A percentile compares a stretch with the other conserved stretches of the same genome.
Evolutionary conservation across 2,113 vertebrate genomes (phyloP).

Genomic region (human (Homo sapiens)): GRCh38 chr18:40661001-40661500

Average conservation of each 20-base stretch:
- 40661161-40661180: neutral
- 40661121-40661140: neutral
- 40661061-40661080: neutral
- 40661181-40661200: neutral
- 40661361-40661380: neutral
- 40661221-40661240: neutral
- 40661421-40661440: neutral
- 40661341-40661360: neutral
- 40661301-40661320: neutral
- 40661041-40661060: neutral
- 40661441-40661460: neutral
- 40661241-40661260: neutral
- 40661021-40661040: neutral
- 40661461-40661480: neutral
- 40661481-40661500: neutral
- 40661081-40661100: slow-evolving; percentile 1
- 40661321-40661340: neutral
- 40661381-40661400: neutral
- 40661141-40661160: neutral
- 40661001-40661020: neutral
- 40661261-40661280: neutral
- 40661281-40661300: neutral
- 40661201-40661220: neutral
- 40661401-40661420: neutral
- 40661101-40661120: neutral